These are phyloP conservation scores for Anastatus disparis DNA, from an alignment of 1,140 invertebrate species.

Conservation along the genomic window DNA sequence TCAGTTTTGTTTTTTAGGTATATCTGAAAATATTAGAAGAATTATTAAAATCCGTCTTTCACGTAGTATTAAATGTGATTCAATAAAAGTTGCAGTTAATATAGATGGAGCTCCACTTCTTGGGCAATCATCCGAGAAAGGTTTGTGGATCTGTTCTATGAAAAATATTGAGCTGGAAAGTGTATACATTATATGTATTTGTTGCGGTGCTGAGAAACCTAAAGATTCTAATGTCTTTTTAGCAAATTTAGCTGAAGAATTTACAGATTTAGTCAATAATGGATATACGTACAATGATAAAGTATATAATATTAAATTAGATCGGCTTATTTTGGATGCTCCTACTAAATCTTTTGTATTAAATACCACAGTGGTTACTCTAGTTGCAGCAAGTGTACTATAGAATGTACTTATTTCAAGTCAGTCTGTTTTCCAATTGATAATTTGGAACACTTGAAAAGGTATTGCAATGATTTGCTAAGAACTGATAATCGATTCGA, in stretches of 20 bases:
- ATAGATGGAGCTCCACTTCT: too few relatives aligned
- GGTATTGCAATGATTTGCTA: neutral
- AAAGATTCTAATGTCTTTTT: conserved; percentile 1
- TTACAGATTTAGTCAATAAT: conserved; percentile 20
- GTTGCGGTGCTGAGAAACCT: neutral
- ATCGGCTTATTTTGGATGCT: too few relatives aligned
- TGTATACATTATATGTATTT: neutral
- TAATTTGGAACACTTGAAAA: conserved; percentile 19
- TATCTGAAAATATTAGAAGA: neutral
- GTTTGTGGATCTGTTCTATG: neutral
- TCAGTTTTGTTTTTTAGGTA: conserved; percentile 6
- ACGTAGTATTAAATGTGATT: neutral
- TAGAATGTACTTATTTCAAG: too few relatives aligned
- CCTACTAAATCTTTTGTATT: too few relatives aligned
- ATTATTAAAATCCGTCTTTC: conserved; percentile 1
- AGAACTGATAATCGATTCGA: conserved; percentile 40
- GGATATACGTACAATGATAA: conserved; percentile 32
- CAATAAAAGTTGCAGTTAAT: too few relatives aligned
- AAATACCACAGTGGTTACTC: too few relatives aligned
- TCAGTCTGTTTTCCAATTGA: conserved; percentile 40
- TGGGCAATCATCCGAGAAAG: too few relatives aligned
- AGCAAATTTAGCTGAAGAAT: conserved; percentile 8
- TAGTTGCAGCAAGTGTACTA: too few relatives aligned
- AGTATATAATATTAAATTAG: neutral
- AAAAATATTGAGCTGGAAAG: neutral